phyloP scores from a whole-genome alignment of 1,140 invertebrate genomes.

The Aphelenchoides besseyi region DNA sequence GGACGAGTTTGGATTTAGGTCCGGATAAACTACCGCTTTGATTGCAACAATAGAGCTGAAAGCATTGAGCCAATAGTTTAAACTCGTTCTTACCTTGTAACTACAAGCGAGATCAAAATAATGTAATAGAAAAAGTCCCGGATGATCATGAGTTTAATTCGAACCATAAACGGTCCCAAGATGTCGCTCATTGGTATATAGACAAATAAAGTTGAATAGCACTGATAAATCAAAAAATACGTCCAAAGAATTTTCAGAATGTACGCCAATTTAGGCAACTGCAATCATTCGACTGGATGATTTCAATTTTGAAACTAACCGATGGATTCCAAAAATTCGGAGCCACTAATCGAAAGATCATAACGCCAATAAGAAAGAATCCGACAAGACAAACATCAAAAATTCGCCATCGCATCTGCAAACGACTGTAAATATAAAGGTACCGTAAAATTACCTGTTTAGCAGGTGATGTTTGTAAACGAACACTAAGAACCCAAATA shows the following conservation, averaged over 20 bases:
- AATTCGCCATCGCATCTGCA: slow-evolving; percentile 31
- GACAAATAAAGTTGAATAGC: slow-evolving; percentile 56
- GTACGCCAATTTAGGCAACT: slow-evolving; percentile 32
- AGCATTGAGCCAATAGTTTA: not conserved
- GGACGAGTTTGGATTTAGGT: slow-evolving; percentile 24
- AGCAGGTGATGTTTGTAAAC: slow-evolving; percentile 34
- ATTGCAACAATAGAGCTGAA: slow-evolving; percentile 51
- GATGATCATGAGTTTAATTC: slow-evolving; percentile 58
- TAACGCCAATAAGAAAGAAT: slow-evolving; percentile 28
- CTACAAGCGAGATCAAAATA: slow-evolving; percentile 46
- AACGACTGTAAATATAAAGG: not conserved
- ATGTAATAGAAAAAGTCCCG: slow-evolving; percentile 57
- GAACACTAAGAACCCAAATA: slow-evolving; percentile 43
- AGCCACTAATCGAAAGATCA: slow-evolving; percentile 20
- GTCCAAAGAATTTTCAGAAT: slow-evolving; percentile 36
- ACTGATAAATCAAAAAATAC: slow-evolving; percentile 57
- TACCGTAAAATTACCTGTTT: slow-evolving; percentile 22
- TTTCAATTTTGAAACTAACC: slow-evolving; percentile 2
- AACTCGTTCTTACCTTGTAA: slow-evolving; percentile 38
- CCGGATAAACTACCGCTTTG: slow-evolving; percentile 55
- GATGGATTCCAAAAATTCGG: slow-evolving; percentile 6
- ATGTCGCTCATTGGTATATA: slow-evolving; percentile 53
- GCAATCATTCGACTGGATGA: not conserved
- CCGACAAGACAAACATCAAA: slow-evolving; percentile 31
- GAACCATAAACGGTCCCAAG: slow-evolving; percentile 53